Percentiles rank a stretch among this genome's conserved stretches.
Evolutionary conservation across 23 tunicate species (phyloP).

Genomic region (Aplidium turbinatum): DNA sequence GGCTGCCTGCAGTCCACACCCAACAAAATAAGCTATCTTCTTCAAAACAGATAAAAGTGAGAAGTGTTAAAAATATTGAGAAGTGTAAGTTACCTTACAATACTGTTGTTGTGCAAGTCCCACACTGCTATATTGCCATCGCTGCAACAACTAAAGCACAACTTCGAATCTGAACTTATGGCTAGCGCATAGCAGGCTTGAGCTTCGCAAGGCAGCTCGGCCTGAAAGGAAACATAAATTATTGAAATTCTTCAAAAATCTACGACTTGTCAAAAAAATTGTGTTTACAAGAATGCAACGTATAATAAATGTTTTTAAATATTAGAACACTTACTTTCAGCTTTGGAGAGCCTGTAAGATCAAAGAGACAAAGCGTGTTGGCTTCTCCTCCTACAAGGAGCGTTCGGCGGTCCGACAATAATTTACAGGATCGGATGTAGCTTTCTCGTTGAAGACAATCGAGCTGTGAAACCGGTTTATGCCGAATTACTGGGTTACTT

Average conservation of each 20-base stretch:
- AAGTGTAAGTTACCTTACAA: slow-evolving; percentile 67
- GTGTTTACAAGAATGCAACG: too few relatives aligned
- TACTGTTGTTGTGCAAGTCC: slow-evolving; percentile 76
- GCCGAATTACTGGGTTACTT: slow-evolving; percentile 41
- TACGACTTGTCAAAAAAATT: too few relatives aligned
- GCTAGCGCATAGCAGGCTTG: slow-evolving; percentile 90
- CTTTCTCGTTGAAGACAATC: slow-evolving; percentile 89
- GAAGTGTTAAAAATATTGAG: too few relatives aligned
- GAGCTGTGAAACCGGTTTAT: slow-evolving; percentile 66
- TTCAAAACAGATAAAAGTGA: too few relatives aligned
- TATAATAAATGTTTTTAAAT: too few relatives aligned
- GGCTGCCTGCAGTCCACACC: too few relatives aligned
- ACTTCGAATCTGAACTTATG: slow-evolving; percentile 68
- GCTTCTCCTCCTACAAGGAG: slow-evolving; percentile 95
- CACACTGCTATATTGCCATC: slow-evolving; percentile 89
- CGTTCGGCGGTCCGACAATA: slow-evolving; percentile 80
- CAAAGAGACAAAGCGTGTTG: slow-evolving; percentile 76
- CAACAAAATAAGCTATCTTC: too few relatives aligned
- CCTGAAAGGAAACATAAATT: slow-evolving; percentile 32
- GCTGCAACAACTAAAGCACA: slow-evolving; percentile 88
- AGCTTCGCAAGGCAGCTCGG: slow-evolving; percentile 58
- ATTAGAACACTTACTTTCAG: slow-evolving; percentile 51
- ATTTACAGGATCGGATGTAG: slow-evolving; percentile 85
- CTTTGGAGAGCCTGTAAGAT: slow-evolving; percentile 64
- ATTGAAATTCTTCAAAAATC: not conserved